Conservation (phyloP, 2,797 vertebrate genomes). For the Huso huso region DNA sequence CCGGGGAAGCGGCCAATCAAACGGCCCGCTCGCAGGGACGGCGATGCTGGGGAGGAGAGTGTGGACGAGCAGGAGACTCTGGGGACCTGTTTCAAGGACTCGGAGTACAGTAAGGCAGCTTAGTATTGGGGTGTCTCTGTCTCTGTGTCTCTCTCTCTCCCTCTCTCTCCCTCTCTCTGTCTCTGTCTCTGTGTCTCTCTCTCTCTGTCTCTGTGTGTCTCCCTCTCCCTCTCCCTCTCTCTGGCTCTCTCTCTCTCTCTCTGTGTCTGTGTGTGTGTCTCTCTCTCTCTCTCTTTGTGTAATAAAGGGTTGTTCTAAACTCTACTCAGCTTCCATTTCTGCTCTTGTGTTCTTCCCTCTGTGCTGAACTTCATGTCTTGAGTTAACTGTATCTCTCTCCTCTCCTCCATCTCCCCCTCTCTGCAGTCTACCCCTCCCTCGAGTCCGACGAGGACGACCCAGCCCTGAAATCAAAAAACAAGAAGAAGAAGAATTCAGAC, state of each 20-base stretch:
- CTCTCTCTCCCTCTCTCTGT: too few species aligned
- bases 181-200: too few species aligned
- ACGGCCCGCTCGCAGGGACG: conserved; percentile 72
- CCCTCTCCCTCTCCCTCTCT: too few species aligned
- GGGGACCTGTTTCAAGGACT: conserved; percentile 90
- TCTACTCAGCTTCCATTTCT: too few species aligned
- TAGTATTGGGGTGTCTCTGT: background rate
- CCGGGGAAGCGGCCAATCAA: conserved; percentile 76
- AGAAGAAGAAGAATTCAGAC: conserved; percentile 83
- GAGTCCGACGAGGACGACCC: conserved; percentile 90
- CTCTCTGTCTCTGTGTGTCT: background rate
- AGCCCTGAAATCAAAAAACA: conserved; percentile 75
- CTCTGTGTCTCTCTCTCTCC: too few species aligned
- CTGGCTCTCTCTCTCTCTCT: too few species aligned
- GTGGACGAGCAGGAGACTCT: conserved; percentile 83
- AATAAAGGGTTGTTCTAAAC: too few species aligned
- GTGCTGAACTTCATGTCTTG: too few species aligned
- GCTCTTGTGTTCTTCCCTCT: too few species aligned
- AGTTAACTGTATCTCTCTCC: conserved; percentile 11
- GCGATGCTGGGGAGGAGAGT: conserved; percentile 73
- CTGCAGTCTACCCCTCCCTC: conserved; percentile 81
- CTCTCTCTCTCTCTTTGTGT: too few species aligned
- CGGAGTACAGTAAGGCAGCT: conserved; percentile 77
- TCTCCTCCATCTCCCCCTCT: too few species aligned
- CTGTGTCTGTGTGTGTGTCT: too few species aligned